These are phyloP conservation scores for Harpalus rufipes DNA, from an alignment of 2,888 invertebrate species.

Conservation along the genomic window DNA sequence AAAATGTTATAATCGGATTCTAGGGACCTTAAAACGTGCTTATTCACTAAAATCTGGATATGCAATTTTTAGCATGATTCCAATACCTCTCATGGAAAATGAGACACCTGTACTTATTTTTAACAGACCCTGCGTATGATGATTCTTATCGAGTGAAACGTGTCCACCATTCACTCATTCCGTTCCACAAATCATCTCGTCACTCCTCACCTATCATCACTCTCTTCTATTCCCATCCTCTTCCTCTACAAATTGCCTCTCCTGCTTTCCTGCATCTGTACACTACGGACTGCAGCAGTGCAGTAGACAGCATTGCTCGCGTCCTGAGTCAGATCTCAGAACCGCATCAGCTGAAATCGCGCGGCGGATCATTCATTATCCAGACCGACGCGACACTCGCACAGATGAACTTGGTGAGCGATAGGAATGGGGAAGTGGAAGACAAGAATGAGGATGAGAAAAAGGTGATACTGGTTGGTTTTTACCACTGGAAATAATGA, in stretches of 20 bases:
- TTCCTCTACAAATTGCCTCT: background rate
- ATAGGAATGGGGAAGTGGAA: background rate
- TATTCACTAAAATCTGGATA: too few relatives aligned
- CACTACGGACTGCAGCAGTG: background rate
- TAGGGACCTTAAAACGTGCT: too few relatives aligned
- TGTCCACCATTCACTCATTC: slow-evolving; percentile 11
- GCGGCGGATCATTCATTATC: background rate
- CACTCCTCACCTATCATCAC: background rate
- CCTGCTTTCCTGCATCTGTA: background rate
- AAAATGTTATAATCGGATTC: too few relatives aligned
- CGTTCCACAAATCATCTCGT: background rate
- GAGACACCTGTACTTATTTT: too few relatives aligned
- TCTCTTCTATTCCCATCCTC: background rate
- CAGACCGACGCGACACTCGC: background rate
- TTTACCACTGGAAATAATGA: too few relatives aligned
- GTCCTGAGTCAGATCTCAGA: background rate
- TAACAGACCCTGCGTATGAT: background rate
- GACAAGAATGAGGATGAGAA: background rate
- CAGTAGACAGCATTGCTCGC: background rate
- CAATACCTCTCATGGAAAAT: too few relatives aligned
- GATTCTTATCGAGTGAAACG: background rate
- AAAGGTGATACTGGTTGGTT: background rate
- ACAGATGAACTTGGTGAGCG: background rate
- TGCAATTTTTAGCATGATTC: too few relatives aligned
- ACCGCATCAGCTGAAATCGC: too few relatives aligned